These are phyloP conservation scores for Numenius arquata DNA, from an alignment of 2,113 vertebrate species.

Conservation along the genomic window DNA sequence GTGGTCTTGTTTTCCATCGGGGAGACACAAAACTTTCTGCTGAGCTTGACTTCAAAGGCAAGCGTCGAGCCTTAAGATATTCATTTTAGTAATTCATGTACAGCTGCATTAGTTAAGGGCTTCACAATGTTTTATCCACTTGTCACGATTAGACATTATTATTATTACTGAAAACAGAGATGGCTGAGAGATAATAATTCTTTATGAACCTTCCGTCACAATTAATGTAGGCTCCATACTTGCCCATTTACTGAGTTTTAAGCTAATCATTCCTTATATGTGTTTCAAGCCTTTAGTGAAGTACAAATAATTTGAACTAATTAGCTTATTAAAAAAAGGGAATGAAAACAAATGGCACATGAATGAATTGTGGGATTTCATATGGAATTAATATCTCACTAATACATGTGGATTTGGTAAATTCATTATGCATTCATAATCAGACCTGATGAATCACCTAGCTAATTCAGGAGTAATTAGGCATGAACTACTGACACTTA, in stretches of 20 bases:
- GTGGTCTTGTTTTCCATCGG: not conserved
- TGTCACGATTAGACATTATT: conserved; percentile 71
- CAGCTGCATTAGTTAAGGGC: conserved; percentile 66
- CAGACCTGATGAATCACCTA: conserved; percentile 79
- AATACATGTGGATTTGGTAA: conserved; percentile 75
- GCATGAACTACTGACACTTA: conserved; percentile 73
- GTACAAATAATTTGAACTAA: conserved; percentile 82
- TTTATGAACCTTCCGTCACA: conserved; percentile 75
- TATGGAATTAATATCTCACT: conserved; percentile 75
- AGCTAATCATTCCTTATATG: conserved; percentile 76
- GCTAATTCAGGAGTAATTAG: conserved; percentile 79
- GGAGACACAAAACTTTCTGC: conserved; percentile 42
- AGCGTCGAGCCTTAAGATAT: not conserved
- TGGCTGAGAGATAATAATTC: conserved; percentile 72
- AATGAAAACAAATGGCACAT: conserved; percentile 81
- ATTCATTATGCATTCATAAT: conserved; percentile 78
- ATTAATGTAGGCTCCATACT: conserved; percentile 66
- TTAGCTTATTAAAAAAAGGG: conserved; percentile 77
- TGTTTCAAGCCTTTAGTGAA: conserved; percentile 76
- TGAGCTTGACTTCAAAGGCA: conserved; percentile 47
- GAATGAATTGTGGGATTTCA: conserved; percentile 76
- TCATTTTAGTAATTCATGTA: conserved; percentile 61
- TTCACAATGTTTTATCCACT: conserved; percentile 66
- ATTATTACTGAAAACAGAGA: conserved; percentile 72
- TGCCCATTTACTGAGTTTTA: conserved; percentile 70